A percentile compares a stretch with the other conserved stretches of the same genome.
Evolutionary conservation across 2,888 invertebrate genomes (phyloP).

Genomic region (Drymonia ruficornis): DNA sequence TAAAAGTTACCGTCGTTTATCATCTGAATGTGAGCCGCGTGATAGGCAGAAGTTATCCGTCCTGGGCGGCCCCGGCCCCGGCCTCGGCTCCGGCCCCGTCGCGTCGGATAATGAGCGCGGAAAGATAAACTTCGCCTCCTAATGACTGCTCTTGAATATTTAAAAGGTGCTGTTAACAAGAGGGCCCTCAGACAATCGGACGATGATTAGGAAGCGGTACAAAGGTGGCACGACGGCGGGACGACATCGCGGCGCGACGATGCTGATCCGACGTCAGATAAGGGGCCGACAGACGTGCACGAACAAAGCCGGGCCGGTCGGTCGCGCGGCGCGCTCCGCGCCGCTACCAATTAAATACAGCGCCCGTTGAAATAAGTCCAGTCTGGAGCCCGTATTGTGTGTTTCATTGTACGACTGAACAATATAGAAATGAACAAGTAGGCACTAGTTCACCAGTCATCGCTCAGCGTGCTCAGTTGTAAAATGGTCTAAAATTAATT

Average conservation of each 20-base stretch:
- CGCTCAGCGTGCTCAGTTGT: too few species aligned
- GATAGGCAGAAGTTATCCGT: background rate
- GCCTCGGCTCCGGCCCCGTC: background rate
- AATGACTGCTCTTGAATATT: slow-evolving; percentile 38
- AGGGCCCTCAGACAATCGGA: slow-evolving; percentile 18
- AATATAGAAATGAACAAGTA: background rate
- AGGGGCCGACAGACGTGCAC: background rate
- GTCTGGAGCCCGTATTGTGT: background rate
- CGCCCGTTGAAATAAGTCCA: background rate
- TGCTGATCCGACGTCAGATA: background rate
- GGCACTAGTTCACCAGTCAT: background rate
- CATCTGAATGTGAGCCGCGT: background rate
- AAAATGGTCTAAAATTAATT: too few species aligned
- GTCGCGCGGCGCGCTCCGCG: background rate
- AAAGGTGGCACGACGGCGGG: background rate
- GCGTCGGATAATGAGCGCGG: slow-evolving; percentile 14
- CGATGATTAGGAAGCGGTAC: slow-evolving; percentile 13
- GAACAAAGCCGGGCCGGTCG: background rate
- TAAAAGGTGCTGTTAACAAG: slow-evolving; percentile 28
- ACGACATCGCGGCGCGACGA: background rate
- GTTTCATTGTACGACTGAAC: background rate
- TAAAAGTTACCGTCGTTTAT: background rate
- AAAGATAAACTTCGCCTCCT: slow-evolving; percentile 29
- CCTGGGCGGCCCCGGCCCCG: background rate
- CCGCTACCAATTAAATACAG: background rate